These are phyloP conservation scores for Deroptyus accipitrinus DNA, from an alignment of 2,113 vertebrate species.

Conservation along the genomic window DNA sequence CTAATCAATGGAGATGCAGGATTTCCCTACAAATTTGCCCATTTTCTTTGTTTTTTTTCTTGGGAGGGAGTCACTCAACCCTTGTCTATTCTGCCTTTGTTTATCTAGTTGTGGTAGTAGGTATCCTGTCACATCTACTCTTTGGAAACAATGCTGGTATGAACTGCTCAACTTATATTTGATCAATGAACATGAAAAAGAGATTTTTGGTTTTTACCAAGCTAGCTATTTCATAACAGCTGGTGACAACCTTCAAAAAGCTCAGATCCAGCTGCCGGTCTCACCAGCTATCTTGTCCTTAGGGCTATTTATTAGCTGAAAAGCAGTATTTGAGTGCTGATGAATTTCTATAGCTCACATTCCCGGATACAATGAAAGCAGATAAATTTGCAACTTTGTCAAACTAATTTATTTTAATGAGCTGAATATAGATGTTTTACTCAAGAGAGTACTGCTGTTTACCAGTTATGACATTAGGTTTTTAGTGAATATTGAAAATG, in stretches of 20 bases:
- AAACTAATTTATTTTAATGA: background rate
- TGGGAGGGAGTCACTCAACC: background rate
- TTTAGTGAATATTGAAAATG: background rate
- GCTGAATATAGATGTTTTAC: background rate
- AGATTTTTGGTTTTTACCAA: constrained; percentile 24
- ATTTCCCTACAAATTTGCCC: background rate
- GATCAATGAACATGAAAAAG: constrained; percentile 18
- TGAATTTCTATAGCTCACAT: constrained; percentile 26
- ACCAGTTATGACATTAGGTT: background rate
- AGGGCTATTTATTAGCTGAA: constrained; percentile 32
- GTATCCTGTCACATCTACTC: constrained; percentile 1
- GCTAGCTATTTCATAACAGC: constrained; percentile 10
- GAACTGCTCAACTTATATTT: background rate
- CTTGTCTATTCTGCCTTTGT: background rate
- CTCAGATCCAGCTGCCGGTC: constrained; percentile 20
- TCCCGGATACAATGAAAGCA: background rate
- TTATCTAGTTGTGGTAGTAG: background rate
- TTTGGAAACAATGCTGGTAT: background rate
- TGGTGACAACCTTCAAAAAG: background rate
- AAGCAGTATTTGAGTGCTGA: constrained; percentile 4
- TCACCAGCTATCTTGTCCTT: background rate
- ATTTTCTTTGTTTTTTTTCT: background rate
- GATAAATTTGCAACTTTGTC: background rate
- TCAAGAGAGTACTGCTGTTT: background rate
- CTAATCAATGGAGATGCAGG: background rate